Percentiles rank a stretch among this genome's conserved stretches.
Conservation (phyloP, 1,140 invertebrate species). For the Platorchestia sp. region DNA sequence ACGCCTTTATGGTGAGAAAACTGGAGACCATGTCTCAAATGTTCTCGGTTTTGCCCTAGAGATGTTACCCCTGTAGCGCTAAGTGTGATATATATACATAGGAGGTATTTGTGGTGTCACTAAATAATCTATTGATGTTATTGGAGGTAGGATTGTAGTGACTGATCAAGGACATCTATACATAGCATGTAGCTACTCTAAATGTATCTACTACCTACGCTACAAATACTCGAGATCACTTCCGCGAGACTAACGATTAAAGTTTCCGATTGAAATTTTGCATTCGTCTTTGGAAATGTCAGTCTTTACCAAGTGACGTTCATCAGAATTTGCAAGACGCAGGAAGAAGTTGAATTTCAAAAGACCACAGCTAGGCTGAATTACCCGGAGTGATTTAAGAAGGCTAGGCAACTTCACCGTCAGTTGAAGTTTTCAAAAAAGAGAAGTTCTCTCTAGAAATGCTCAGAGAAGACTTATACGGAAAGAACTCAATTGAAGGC, state of each 20-base stretch:
- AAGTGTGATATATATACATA: slow-evolving; percentile 10
- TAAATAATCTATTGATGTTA: slow-evolving; percentile 9
- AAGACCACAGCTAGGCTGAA: not conserved
- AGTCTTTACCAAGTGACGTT: not conserved
- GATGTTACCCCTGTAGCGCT: slow-evolving; percentile 17
- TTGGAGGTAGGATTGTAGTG: not conserved
- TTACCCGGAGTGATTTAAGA: not conserved
- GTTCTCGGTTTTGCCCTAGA: slow-evolving; percentile 5
- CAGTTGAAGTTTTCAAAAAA: not conserved
- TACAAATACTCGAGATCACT: not conserved
- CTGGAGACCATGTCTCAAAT: not conserved
- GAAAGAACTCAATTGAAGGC: not conserved
- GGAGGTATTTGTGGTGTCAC: not conserved
- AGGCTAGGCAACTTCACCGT: not conserved
- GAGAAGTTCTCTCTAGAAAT: not conserved
- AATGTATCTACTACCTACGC: not conserved
- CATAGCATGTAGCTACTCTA: not conserved
- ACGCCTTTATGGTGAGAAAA: not conserved
- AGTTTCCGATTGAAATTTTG: not conserved
- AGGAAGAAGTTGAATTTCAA: not conserved
- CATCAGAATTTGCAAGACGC: not conserved
- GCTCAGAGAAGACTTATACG: not conserved
- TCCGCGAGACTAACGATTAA: not conserved
- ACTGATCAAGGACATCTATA: not conserved
- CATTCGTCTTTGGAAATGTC: not conserved